These are phyloP conservation scores for Corella eumyota DNA, from an alignment of 23 tunicate species.

Conservation along the genomic window DNA sequence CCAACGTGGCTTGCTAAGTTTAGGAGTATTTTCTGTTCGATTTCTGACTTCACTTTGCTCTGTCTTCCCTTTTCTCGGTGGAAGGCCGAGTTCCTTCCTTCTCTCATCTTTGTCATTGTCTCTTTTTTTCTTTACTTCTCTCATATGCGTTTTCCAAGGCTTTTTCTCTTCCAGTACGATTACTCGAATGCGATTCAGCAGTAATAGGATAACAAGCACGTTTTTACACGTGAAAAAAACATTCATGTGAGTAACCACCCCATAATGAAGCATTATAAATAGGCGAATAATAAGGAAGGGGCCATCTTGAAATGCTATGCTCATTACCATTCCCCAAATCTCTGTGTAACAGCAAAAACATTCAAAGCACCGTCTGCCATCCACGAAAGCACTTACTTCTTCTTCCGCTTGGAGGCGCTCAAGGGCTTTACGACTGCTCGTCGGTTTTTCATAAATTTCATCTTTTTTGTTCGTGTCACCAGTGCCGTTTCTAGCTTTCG, in stretches of 20 bases:
- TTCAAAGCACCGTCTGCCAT: slow-evolving; percentile 30
- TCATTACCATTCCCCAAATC: slow-evolving; percentile 77
- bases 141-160: slow-evolving; percentile 47
- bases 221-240: slow-evolving; percentile 76
- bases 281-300: slow-evolving; percentile 72
- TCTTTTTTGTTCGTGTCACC: not conserved
- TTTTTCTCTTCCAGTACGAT: slow-evolving; percentile 30
- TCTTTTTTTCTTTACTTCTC: slow-evolving; percentile 16
- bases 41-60: too few species aligned
- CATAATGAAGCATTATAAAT: slow-evolving; percentile 54
- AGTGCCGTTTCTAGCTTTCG: not conserved
- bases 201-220: slow-evolving; percentile 51
- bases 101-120: slow-evolving; percentile 5
- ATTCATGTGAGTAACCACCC: slow-evolving; percentile 80
- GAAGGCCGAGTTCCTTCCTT: slow-evolving; percentile 21
- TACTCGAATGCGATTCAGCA: slow-evolving; percentile 66
- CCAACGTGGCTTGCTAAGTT: slow-evolving; percentile 3
- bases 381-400: slow-evolving; percentile 12
- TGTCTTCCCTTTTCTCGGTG: slow-evolving; percentile 14
- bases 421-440: not conserved
- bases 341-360: slow-evolving; percentile 77
- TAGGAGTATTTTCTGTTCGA: not conserved
- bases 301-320: slow-evolving; percentile 68
- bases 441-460: not conserved
- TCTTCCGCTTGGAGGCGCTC: slow-evolving; percentile 31